Evolutionary conservation across 2,888 invertebrate species (phyloP).

Genomic region (Mimumesa dahlbomi): DNA sequence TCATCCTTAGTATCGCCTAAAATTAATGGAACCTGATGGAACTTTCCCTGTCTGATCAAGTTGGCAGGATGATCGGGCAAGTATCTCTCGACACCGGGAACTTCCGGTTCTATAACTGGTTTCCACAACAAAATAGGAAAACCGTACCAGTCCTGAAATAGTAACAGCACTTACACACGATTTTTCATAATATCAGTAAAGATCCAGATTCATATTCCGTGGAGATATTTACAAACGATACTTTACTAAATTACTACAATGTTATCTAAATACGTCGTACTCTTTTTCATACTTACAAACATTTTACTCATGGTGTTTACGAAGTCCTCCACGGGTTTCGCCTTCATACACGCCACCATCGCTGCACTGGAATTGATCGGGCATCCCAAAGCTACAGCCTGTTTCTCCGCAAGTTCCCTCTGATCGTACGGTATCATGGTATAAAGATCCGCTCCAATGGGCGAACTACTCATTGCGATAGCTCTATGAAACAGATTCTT

Average conservation of each 20-base stretch:
- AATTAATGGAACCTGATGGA: constrained; percentile 85
- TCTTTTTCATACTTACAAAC: constrained; percentile 65
- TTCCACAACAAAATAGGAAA: constrained; percentile 83
- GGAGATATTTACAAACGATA: no score
- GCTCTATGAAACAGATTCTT: constrained; percentile 87
- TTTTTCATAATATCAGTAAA: no score
- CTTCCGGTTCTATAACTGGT: constrained; percentile 85
- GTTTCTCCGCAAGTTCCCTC: no score
- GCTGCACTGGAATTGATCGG: no score
- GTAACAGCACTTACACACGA: no score
- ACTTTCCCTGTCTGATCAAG: constrained; percentile 82
- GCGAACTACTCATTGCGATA: constrained; percentile 86
- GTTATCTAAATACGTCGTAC: no score
- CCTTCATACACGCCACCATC: constrained; percentile 84
- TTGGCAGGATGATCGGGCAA: constrained; percentile 83
- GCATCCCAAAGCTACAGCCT: no score
- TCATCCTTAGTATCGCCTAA: constrained; percentile 86
- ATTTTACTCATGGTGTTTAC: constrained; percentile 55
- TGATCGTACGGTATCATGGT: constrained; percentile 79
- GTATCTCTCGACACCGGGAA: constrained; percentile 85
- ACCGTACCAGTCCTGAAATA: constrained; percentile 81
- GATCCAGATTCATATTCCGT: no score
- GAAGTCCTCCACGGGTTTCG: constrained; percentile 68
- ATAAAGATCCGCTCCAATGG: constrained; percentile 81
- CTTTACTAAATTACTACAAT: no score